These are phyloP conservation scores for Bombycilla garrulus DNA, from an alignment of 2,113 vertebrate genomes.

Conservation along the genomic window DNA sequence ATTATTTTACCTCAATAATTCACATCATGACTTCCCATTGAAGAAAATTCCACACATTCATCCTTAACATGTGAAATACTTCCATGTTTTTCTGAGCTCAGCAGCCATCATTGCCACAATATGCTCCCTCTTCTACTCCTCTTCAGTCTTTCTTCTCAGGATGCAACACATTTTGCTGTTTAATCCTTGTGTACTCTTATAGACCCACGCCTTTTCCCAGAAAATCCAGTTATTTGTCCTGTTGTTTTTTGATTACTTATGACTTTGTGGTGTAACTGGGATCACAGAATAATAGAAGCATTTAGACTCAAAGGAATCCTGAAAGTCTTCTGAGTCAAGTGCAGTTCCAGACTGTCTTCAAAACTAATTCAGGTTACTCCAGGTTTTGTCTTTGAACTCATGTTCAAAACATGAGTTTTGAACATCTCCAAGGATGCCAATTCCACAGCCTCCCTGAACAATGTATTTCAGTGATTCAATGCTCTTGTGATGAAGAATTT, in stretches of 20 bases:
- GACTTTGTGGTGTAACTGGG: neutral
- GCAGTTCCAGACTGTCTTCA: neutral
- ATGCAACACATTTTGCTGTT: neutral
- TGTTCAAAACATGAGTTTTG: neutral
- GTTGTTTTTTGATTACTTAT: neutral
- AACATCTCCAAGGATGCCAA: neutral
- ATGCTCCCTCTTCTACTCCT: neutral
- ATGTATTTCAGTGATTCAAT: neutral
- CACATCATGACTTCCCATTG: neutral
- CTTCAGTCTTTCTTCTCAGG: neutral
- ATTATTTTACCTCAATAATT: neutral
- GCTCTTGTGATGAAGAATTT: neutral
- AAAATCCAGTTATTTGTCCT: neutral
- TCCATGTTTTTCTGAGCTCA: neutral
- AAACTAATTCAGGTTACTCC: neutral
- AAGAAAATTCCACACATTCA: neutral
- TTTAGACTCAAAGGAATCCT: neutral
- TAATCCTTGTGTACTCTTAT: neutral
- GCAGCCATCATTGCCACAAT: neutral
- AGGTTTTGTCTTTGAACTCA: neutral
- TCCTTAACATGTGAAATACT: neutral
- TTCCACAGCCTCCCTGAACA: fast-evolving
- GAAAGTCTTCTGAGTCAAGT: neutral
- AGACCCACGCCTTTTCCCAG: neutral
- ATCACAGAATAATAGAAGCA: neutral